A percentile compares a stretch with the other conserved stretches of the same genome.
phyloP scores from a whole-genome alignment of 2,113 vertebrate genomes.

The Gobiocypris rarus region DNA sequence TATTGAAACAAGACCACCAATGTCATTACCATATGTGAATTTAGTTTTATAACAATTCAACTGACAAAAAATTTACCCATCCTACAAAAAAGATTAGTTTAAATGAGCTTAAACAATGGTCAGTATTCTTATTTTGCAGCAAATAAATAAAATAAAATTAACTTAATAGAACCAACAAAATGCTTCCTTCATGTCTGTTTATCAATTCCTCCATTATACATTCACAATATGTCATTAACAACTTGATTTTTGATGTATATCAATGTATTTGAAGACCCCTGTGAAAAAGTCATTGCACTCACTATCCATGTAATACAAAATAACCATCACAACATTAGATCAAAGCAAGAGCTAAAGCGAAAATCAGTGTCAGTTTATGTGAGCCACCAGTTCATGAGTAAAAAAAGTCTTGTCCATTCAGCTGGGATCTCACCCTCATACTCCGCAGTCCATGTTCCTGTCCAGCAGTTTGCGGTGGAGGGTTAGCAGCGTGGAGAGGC shows the following conservation, averaged over 20 bases:
- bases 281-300: slow-evolving; percentile 22
- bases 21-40: background rate
- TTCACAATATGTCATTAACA: background rate
- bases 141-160: slow-evolving; percentile 12
- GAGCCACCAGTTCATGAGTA: background rate
- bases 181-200: background rate
- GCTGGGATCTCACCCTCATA: slow-evolving; percentile 74
- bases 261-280: background rate
- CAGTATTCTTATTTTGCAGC: slow-evolving; percentile 1
- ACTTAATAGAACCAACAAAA: background rate
- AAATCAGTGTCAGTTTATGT: background rate
- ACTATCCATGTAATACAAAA: background rate
- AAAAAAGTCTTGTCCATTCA: background rate
- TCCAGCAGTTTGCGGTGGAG: slow-evolving; percentile 83
- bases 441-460: slow-evolving; percentile 80
- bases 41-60: background rate
- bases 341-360: slow-evolving; percentile 1
- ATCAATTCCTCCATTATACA: slow-evolving; percentile 5
- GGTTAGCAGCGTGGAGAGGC: slow-evolving; percentile 84
- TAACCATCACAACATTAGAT: background rate
- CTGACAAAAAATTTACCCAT: background rate
- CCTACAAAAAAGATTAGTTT: background rate
- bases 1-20: background rate
- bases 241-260: background rate
- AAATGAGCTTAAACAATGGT: background rate